These are phyloP conservation scores for Chloroclystis v-ata DNA, from an alignment of 2,888 invertebrate species.

Conservation along the genomic window DNA sequence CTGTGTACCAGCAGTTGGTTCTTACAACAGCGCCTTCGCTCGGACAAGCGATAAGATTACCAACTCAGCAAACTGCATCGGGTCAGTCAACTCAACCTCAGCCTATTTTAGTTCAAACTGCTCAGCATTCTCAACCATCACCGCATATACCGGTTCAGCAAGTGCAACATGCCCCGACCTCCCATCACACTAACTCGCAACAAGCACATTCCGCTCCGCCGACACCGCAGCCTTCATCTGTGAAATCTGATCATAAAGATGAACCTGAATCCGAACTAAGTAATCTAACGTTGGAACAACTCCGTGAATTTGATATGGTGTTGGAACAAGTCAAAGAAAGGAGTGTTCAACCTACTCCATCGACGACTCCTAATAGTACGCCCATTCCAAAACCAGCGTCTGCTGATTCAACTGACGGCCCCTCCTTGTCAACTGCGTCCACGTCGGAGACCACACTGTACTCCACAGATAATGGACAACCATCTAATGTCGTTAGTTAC, in stretches of 20 bases:
- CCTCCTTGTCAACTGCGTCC: slow-evolving; percentile 38
- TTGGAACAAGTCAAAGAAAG: slow-evolving; percentile 88
- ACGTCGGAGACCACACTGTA: slow-evolving; percentile 54
- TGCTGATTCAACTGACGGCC: slow-evolving; percentile 49
- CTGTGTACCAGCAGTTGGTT: slow-evolving; percentile 72
- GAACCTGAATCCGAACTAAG: slow-evolving; percentile 80
- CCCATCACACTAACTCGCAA: slow-evolving; percentile 11
- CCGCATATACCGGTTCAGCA: slow-evolving; percentile 20
- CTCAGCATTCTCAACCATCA: slow-evolving; percentile 12
- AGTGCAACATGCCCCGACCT: slow-evolving; percentile 17
- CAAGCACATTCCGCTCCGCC: slow-evolving; percentile 18
- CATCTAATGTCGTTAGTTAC: slow-evolving; percentile 59
- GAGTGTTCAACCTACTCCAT: slow-evolving; percentile 77
- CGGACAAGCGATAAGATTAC: slow-evolving; percentile 63
- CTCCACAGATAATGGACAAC: slow-evolving; percentile 58
- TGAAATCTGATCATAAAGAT: slow-evolving; percentile 6
- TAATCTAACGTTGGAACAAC: slow-evolving; percentile 86
- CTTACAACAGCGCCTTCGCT: slow-evolving; percentile 69
- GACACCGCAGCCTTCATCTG: slow-evolving; percentile 10
- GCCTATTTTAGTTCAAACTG: slow-evolving; percentile 13
- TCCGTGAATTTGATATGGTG: slow-evolving; percentile 88
- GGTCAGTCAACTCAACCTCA: slow-evolving; percentile 46
- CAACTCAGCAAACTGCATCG: slow-evolving; percentile 47
- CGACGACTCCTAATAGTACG: slow-evolving; percentile 34
- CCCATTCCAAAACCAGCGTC: slow-evolving; percentile 41